Conservation (phyloP, 2,888 invertebrate genomes). For the Eupeodes latifasciatus region DNA sequence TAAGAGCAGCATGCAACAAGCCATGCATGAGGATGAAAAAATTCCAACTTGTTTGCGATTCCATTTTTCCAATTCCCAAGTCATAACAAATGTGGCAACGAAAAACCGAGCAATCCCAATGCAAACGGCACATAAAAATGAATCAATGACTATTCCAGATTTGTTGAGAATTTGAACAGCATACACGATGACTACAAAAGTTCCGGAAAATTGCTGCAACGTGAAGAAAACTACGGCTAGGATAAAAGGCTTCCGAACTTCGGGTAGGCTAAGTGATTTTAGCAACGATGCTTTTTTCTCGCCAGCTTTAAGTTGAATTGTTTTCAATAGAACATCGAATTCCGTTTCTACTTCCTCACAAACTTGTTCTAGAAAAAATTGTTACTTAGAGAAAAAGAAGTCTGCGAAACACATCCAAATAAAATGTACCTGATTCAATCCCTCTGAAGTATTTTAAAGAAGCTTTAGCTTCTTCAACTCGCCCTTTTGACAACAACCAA, state of each 20-base stretch:
- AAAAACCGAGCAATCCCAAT: conserved; percentile 87
- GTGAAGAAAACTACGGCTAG: conserved; percentile 87
- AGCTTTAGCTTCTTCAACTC: conserved; percentile 86
- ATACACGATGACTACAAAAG: conserved; percentile 90
- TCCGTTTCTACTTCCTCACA: conserved; percentile 81
- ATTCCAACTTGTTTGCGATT: conserved; percentile 88
- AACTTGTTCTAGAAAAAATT: conserved; percentile 77
- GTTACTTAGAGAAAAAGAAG: neutral
- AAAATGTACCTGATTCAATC: conserved; percentile 79
- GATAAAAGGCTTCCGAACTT: conserved; percentile 83
- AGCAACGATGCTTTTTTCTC: conserved; percentile 79
- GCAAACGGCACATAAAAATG: conserved; percentile 88
- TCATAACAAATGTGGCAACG: conserved; percentile 86
- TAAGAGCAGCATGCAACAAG: conserved; percentile 86
- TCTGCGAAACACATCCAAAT: neutral
- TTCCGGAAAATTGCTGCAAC: conserved; percentile 89
- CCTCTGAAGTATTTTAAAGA: conserved; percentile 87
- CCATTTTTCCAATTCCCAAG: conserved; percentile 87
- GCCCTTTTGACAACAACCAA: conserved; percentile 88
- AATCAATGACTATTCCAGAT: conserved; percentile 87
- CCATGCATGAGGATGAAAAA: conserved; percentile 87
- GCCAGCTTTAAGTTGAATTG: conserved; percentile 78
- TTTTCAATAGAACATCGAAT: conserved; percentile 80
- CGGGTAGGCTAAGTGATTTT: conserved; percentile 80
- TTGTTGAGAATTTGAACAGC: conserved; percentile 88